These are phyloP conservation scores for Alosa alosa DNA, from an alignment of 2,113 vertebrate species.

Conservation along the genomic window DNA sequence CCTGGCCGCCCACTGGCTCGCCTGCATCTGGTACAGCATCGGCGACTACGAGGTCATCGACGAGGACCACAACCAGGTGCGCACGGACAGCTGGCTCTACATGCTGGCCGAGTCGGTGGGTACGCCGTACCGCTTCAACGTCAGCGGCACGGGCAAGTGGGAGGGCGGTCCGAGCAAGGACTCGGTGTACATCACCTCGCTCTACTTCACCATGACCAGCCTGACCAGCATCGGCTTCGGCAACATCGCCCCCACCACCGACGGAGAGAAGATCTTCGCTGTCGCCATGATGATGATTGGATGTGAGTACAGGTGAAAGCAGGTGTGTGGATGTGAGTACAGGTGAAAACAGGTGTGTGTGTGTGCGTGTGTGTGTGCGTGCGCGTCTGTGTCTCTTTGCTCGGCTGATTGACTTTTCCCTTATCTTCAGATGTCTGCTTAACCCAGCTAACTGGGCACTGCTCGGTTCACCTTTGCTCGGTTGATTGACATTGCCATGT, in stretches of 20 bases:
- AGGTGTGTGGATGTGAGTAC: background rate
- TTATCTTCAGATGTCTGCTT: no score
- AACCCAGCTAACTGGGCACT: no score
- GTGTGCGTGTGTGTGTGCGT: background rate
- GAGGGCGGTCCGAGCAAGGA: slow-evolving; percentile 96
- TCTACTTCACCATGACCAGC: slow-evolving; percentile 99
- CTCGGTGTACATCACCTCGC: slow-evolving; percentile 94
- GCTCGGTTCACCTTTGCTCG: no score
- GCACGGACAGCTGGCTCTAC: slow-evolving; percentile 93
- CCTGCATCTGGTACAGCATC: slow-evolving; percentile 99
- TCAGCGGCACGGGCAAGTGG: slow-evolving; percentile 86
- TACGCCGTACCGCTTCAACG: slow-evolving; percentile 89
- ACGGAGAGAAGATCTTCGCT: slow-evolving; percentile 97
- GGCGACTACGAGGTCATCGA: slow-evolving; percentile 97
- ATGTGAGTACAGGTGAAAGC: slow-evolving; percentile 79
- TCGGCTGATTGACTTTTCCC: no score
- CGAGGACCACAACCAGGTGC: slow-evolving; percentile 87
- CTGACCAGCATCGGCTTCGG: slow-evolving; percentile 98
- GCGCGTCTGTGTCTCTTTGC: no score
- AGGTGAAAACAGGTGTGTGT: background rate
- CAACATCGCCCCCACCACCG: slow-evolving; percentile 95
- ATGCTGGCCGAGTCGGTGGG: slow-evolving; percentile 86
- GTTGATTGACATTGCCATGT: no score
- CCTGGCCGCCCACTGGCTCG: slow-evolving; percentile 95
- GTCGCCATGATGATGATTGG: slow-evolving; percentile 99